phyloP scores from a whole-genome alignment of 2,888 invertebrate species.

The Synergus laeviventris region DNA sequence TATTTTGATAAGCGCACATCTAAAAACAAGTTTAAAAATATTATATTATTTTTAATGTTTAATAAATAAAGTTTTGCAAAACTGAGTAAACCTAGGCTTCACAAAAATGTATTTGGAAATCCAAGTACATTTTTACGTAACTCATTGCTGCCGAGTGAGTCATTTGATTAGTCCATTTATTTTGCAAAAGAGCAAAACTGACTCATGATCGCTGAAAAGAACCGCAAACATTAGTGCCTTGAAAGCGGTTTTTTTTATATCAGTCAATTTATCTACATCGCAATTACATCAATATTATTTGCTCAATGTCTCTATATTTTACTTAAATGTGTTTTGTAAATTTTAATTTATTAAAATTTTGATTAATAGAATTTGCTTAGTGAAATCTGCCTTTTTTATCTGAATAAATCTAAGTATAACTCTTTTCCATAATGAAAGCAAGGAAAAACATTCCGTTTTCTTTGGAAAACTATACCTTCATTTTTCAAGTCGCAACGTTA shows the following conservation, averaged over 20 bases:
- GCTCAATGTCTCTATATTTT: background rate
- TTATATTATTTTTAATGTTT: too few species aligned
- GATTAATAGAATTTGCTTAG: too few species aligned
- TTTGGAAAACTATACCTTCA: slow-evolving; percentile 8
- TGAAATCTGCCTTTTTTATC: background rate
- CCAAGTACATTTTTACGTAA: background rate
- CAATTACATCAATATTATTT: background rate
- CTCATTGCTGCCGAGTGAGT: background rate
- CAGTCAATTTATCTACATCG: background rate
- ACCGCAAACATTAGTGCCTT: background rate
- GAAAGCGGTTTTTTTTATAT: background rate
- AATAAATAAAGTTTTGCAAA: too few species aligned
- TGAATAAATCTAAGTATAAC: background rate
- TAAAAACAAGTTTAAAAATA: too few species aligned
- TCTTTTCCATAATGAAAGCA: background rate
- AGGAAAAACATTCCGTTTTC: background rate
- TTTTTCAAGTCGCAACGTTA: slow-evolving; percentile 17
- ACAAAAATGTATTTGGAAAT: background rate
- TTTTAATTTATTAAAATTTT: background rate
- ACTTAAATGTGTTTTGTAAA: background rate
- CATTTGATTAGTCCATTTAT: slow-evolving; percentile 3
- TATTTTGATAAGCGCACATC: too few species aligned
- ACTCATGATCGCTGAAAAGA: background rate
- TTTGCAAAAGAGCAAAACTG: slow-evolving; percentile 2
- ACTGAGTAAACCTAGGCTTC: too few species aligned